phyloP scores from a whole-genome alignment of 2,888 invertebrate species.

The Malthinus flaveolus region DNA sequence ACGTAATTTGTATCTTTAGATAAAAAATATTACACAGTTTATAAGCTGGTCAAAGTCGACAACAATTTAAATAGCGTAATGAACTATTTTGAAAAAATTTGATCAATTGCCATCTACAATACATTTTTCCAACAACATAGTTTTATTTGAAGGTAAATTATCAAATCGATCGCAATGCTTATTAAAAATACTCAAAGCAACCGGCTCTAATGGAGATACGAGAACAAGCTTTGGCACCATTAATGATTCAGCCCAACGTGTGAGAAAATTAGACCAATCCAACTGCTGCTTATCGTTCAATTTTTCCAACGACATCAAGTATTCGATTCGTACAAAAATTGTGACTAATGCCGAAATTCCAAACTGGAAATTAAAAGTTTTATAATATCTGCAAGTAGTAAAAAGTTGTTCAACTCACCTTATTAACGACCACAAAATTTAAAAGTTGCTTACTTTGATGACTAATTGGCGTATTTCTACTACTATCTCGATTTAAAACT shows the following conservation, averaged over 20 bases:
- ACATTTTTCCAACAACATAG: slow-evolving; percentile 44
- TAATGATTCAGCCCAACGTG: slow-evolving; percentile 57
- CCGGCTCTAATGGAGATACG: slow-evolving; percentile 47
- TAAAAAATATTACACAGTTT: no score
- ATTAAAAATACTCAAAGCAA: slow-evolving; percentile 46
- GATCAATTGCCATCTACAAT: slow-evolving; percentile 37
- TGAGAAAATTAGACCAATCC: slow-evolving; percentile 61
- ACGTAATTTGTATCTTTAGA: no score
- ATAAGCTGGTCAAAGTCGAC: no score
- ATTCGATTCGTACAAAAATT: slow-evolving; percentile 58
- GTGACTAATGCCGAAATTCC: slow-evolving; percentile 61
- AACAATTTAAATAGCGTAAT: neutral
- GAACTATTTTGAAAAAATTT: neutral
- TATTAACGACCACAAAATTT: slow-evolving; percentile 57
- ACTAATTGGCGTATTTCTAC: slow-evolving; percentile 50
- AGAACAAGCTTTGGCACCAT: slow-evolving; percentile 34
- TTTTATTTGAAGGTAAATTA: slow-evolving; percentile 42
- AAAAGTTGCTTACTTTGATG: slow-evolving; percentile 50
- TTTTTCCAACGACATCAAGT: slow-evolving; percentile 50
- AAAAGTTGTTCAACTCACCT: slow-evolving; percentile 48
- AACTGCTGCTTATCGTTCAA: slow-evolving; percentile 45
- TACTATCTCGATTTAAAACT: slow-evolving; percentile 43
- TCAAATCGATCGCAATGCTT: slow-evolving; percentile 47
- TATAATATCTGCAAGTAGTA: neutral
- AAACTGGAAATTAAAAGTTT: slow-evolving; percentile 53